Conservation (phyloP, 2,888 invertebrate species). For the Heterodera filipjevi region DNA sequence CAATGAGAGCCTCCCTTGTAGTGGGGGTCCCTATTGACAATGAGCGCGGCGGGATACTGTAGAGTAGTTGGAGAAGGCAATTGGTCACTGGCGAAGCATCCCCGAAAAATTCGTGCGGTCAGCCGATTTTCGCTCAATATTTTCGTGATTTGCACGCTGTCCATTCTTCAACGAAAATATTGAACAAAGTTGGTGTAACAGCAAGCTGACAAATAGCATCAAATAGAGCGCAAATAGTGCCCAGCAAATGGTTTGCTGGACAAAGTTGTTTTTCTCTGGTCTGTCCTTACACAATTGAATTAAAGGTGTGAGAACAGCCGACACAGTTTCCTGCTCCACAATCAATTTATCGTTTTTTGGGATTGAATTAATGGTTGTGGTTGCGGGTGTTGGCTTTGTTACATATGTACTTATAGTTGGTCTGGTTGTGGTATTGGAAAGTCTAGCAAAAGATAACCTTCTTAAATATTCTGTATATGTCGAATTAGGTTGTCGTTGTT, state of each 20-base stretch:
- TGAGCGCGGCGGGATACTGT: conserved; percentile 7
- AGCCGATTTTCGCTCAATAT: neutral
- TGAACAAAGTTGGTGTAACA: neutral
- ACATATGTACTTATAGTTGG: too few species aligned
- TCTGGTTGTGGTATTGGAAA: neutral
- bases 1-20: conserved; percentile 16
- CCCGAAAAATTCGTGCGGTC: conserved; percentile 13
- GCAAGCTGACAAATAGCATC: neutral
- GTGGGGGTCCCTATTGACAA: conserved; percentile 13
- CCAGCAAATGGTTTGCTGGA: neutral
- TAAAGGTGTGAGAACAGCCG: neutral
- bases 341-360: neutral
- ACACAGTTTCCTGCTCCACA: neutral
- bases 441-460: neutral
- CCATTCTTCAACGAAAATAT: neutral
- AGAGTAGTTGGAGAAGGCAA: neutral
- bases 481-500: neutral
- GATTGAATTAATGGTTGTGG: neutral
- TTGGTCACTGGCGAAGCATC: conserved; percentile 27
- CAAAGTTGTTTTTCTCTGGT: neutral
- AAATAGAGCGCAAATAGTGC: neutral
- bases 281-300: neutral
- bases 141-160: neutral
- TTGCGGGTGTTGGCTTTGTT: too few species aligned
- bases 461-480: neutral